Evolutionary conservation across 1,140 invertebrate species (phyloP).

Genomic region (Euschistus heros): DNA sequence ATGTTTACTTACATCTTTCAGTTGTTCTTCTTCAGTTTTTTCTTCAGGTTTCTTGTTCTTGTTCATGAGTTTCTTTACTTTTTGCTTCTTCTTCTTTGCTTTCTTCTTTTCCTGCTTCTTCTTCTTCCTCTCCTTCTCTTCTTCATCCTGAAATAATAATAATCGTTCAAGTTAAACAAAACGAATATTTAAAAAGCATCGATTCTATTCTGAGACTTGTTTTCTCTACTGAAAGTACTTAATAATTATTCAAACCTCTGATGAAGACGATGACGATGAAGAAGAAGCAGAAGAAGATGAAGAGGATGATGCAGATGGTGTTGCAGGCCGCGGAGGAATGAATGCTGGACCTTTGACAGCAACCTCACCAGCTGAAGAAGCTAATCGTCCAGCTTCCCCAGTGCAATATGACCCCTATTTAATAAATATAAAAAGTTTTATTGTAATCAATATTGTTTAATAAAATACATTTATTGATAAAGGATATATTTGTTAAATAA

Average conservation of each 20-base stretch:
- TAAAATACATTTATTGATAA: no score
- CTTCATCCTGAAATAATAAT: constrained; percentile 40
- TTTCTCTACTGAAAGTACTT: no score
- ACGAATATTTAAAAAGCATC: no score
- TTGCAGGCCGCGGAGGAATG: not conserved
- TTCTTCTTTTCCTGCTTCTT: constrained; percentile 42
- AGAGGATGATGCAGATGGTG: constrained; percentile 17
- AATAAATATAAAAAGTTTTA: no score
- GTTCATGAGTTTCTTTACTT: constrained; percentile 35
- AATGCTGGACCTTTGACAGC: constrained; percentile 36
- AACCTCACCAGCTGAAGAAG: constrained; percentile 23
- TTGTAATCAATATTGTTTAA: no score
- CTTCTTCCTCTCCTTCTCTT: constrained; percentile 56
- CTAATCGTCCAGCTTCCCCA: constrained; percentile 60
- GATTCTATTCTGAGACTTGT: no score
- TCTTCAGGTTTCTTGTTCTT: constrained; percentile 34
- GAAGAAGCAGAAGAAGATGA: constrained; percentile 9
- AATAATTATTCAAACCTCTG: not conserved
- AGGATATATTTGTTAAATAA: no score
- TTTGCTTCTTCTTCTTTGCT: constrained; percentile 40
- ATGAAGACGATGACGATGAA: constrained; percentile 20
- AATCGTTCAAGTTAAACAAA: no score
- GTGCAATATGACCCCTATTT: constrained; percentile 70
- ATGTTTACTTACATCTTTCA: constrained; percentile 38
- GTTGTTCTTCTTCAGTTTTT: constrained; percentile 41